phyloP scores from a whole-genome alignment of 2,113 vertebrate species.

The Cyprinodon tularosa region DNA sequence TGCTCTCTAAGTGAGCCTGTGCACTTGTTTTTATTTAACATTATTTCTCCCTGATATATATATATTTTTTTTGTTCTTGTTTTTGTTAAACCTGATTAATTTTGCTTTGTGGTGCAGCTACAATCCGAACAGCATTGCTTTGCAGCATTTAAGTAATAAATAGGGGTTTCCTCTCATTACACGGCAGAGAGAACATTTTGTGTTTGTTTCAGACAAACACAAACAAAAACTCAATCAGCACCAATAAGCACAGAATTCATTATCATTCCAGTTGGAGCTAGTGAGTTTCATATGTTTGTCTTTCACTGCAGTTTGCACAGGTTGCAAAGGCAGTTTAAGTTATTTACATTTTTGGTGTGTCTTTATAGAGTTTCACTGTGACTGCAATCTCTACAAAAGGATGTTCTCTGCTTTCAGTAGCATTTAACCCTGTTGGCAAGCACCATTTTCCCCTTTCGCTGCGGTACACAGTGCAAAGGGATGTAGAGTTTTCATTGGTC shows the following conservation, averaged over 20 bases:
- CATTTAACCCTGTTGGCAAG: constrained; percentile 41
- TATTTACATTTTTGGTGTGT: background rate
- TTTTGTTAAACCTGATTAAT: background rate
- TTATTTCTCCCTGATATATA: background rate
- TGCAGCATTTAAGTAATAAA: background rate
- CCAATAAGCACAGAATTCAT: background rate
- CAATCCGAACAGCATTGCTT: background rate
- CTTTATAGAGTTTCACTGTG: background rate
- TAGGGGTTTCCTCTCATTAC: background rate
- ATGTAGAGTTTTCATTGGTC: constrained; percentile 32
- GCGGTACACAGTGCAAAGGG: constrained; percentile 7
- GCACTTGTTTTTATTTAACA: constrained; percentile 1
- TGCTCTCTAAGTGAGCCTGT: background rate
- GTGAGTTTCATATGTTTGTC: background rate
- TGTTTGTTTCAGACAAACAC: background rate
- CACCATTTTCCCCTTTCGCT: background rate
- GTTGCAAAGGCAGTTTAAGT: background rate
- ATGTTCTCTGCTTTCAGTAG: constrained; percentile 18
- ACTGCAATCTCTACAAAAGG: constrained; percentile 19
- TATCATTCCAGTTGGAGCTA: background rate
- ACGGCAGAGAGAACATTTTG: background rate
- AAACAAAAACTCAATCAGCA: background rate
- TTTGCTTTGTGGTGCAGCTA: background rate
- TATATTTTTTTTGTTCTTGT: background rate
- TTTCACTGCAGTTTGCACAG: background rate